Conservation (phyloP, 2,888 invertebrate genomes). For the Stramonita haemastoma region DNA sequence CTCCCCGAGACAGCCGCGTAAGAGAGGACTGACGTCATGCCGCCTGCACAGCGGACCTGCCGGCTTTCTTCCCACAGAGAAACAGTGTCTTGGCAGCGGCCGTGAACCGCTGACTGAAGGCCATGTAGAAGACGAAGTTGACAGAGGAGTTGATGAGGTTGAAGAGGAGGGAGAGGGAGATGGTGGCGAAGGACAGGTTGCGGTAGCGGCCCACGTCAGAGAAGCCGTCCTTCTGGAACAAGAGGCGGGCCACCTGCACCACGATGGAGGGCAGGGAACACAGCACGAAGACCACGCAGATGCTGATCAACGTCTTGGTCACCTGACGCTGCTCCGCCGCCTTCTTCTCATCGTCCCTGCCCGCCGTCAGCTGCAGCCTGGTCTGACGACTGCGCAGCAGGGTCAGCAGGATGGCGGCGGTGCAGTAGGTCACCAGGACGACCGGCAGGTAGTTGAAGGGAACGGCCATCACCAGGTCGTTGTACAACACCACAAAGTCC, state of each 20-base stretch:
- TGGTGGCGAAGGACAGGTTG: constrained; percentile 2
- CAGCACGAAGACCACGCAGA: constrained; percentile 15
- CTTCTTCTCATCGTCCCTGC: constrained; percentile 11
- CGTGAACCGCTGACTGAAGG: constrained; percentile 15
- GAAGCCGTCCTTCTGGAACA: constrained; percentile 14
- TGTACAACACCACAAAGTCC: constrained; percentile 6
- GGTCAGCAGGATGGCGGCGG: not conserved
- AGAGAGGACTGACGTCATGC: too few relatives aligned
- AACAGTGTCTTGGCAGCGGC: not conserved
- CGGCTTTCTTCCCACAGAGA: not conserved
- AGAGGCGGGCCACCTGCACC: not conserved
- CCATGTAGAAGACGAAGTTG: constrained; percentile 24
- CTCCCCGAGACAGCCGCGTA: too few relatives aligned
- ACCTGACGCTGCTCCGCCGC: constrained; percentile 21
- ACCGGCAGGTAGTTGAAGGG: constrained; percentile 13
- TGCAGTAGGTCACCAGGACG: not conserved
- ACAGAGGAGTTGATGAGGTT: constrained; percentile 30
- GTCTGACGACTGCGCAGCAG: not conserved
- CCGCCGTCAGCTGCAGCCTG: not conserved
- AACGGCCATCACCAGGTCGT: not conserved
- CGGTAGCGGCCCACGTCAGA: constrained; percentile 28
- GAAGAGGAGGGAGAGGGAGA: constrained; percentile 3
- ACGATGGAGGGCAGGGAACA: not conserved
- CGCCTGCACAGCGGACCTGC: not conserved
- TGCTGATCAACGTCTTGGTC: constrained; percentile 10